Conservation (phyloP, 1,140 invertebrate species). For the Matsumurasca onukii region DNA sequence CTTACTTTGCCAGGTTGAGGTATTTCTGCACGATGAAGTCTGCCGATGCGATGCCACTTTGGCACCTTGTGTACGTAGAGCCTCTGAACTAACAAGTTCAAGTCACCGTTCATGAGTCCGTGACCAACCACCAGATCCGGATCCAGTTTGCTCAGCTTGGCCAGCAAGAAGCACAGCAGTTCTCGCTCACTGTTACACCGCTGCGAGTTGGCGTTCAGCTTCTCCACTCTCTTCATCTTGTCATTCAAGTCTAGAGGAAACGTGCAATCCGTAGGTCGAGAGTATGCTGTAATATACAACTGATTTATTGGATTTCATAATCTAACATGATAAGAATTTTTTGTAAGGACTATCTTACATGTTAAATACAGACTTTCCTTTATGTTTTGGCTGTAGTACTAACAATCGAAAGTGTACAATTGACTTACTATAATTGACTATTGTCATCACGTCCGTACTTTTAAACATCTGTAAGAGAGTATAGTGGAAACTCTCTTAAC, state of each 20-base stretch:
- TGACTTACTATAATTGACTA: too few relatives aligned
- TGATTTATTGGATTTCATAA: too few relatives aligned
- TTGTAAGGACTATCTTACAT: too few relatives aligned
- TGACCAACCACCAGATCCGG: constrained; percentile 94
- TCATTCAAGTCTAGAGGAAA: constrained; percentile 82
- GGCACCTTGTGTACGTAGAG: constrained; percentile 70
- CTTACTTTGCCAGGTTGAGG: constrained; percentile 46
- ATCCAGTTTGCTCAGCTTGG: constrained; percentile 83
- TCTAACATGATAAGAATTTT: too few relatives aligned
- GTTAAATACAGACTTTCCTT: background rate
- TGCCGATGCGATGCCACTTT: constrained; percentile 89
- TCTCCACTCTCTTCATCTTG: constrained; percentile 60
- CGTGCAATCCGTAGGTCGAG: constrained; percentile 70
- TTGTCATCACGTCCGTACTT: too few relatives aligned
- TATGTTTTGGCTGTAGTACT: too few relatives aligned
- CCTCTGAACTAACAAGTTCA: constrained; percentile 85
- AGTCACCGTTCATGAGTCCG: constrained; percentile 84
- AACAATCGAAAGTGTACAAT: too few relatives aligned
- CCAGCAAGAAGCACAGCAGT: constrained; percentile 79
- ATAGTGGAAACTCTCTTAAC: too few relatives aligned
- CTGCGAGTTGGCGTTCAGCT: constrained; percentile 75
- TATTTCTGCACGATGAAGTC: constrained; percentile 67
- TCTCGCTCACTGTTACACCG: constrained; percentile 83
- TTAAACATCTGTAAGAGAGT: too few relatives aligned
- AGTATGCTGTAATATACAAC: constrained; percentile 72